Percentiles rank a stretch among this genome's conserved stretches.
Conservation (phyloP, 1,140 invertebrate genomes). For the Papilio polyxenes region DNA sequence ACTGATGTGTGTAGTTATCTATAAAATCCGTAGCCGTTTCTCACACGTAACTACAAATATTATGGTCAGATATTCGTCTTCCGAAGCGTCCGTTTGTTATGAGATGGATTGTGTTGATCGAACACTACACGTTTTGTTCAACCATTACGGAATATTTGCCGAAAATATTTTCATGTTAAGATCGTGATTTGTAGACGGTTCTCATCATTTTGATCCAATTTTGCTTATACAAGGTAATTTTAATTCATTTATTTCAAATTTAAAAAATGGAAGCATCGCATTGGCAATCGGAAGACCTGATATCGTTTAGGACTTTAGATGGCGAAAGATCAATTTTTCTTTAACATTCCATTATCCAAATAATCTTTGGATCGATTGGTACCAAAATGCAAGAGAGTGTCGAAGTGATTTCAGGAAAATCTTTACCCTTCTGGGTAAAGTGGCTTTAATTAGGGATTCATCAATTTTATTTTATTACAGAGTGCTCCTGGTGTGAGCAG, state of each 20-base stretch:
- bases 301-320: too few relatives aligned
- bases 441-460: not conserved
- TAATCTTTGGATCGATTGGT: too few relatives aligned
- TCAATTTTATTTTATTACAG: slow-evolving; percentile 45
- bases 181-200: not conserved
- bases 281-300: too few relatives aligned
- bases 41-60: slow-evolving; percentile 43
- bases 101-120: slow-evolving; percentile 47
- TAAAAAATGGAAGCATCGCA: not conserved
- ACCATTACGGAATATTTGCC: not conserved
- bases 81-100: slow-evolving; percentile 45
- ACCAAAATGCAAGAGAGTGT: not conserved
- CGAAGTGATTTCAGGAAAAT: not conserved
- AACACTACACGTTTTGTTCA: slow-evolving; percentile 2
- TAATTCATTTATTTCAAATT: not conserved
- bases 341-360: too few relatives aligned
- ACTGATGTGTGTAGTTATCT: slow-evolving; percentile 9
- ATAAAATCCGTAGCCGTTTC: slow-evolving; percentile 29
- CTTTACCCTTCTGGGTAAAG: too few relatives aligned
- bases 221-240: not conserved
- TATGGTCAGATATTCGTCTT: slow-evolving; percentile 43
- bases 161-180: not conserved
- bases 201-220: not conserved
- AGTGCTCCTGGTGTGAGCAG: slow-evolving; percentile 47
- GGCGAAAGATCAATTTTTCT: too few relatives aligned